These are phyloP conservation scores for Heterodera schachtii DNA, from an alignment of 1,140 invertebrate genomes.

Conservation along the genomic window DNA sequence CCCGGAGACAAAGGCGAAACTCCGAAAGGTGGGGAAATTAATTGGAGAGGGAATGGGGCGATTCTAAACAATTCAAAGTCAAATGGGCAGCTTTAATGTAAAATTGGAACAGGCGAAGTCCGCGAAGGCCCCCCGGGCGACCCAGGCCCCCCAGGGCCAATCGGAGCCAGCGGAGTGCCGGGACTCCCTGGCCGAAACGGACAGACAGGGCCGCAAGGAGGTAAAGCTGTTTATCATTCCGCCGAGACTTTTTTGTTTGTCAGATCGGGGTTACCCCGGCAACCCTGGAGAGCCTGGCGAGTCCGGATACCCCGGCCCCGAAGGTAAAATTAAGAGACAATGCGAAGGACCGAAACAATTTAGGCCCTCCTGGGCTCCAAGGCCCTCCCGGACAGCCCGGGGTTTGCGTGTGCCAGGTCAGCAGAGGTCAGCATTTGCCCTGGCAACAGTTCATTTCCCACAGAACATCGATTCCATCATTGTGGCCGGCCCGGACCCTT, in stretches of 20 bases:
- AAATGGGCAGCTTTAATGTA: neutral
- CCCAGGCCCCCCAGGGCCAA: conserved; percentile 59
- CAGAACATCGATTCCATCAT: conserved; percentile 64
- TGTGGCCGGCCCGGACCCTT: conserved; percentile 55
- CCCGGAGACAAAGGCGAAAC: conserved; percentile 65
- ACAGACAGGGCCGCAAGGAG: conserved; percentile 61
- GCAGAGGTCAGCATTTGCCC: conserved; percentile 28
- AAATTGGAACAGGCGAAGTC: conserved; percentile 50
- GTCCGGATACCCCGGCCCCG: conserved; percentile 62
- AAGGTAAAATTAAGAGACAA: conserved; percentile 37
- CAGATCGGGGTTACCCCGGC: conserved; percentile 30
- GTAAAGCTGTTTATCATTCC: conserved; percentile 14
- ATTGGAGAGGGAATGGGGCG: neutral
- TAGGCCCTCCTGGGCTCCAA: conserved; percentile 52
- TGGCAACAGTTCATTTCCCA: conserved; percentile 56
- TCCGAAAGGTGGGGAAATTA: conserved; percentile 41
- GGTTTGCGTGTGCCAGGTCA: conserved; percentile 26
- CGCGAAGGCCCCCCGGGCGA: conserved; percentile 64
- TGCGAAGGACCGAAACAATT: neutral
- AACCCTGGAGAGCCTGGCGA: conserved; percentile 50
- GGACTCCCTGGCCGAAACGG: conserved; percentile 64
- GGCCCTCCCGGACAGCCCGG: conserved; percentile 50
- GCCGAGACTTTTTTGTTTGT: neutral
- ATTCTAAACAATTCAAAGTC: neutral
- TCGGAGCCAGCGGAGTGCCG: conserved; percentile 63